Percentiles rank a stretch among this genome's conserved stretches.
Evolutionary conservation across 1,140 invertebrate genomes (phyloP).

Genomic region (Druon quercuslanigerum): DNA sequence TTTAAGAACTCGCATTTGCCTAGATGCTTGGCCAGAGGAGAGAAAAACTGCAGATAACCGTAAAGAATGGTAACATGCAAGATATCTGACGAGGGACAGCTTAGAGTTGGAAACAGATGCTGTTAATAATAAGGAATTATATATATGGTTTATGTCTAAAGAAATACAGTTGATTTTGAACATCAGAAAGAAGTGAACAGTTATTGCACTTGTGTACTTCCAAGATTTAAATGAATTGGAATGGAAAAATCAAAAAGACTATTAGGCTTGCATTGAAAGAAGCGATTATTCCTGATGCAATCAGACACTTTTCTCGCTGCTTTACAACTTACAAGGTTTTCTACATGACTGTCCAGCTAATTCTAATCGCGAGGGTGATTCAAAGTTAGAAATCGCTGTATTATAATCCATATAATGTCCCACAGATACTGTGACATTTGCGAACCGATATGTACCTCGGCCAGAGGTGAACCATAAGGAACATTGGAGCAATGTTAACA

Average conservation of each 20-base stretch:
- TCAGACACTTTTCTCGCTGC: constrained; percentile 16
- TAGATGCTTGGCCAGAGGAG: no score
- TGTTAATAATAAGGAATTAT: no score
- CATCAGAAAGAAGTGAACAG: no score
- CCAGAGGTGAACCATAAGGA: constrained; percentile 50
- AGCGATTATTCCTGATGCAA: constrained; percentile 26
- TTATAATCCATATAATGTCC: constrained; percentile 44
- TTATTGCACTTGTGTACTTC: not conserved
- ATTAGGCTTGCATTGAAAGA: constrained; percentile 5
- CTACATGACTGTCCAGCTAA: constrained; percentile 14
- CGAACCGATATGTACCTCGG: constrained; percentile 42
- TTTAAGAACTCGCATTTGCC: no score
- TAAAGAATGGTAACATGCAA: no score
- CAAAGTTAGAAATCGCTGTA: constrained; percentile 42
- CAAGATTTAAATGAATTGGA: not conserved
- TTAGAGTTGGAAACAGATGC: no score
- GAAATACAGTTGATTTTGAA: no score
- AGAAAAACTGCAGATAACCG: no score
- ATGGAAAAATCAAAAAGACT: not conserved
- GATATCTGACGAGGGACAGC: no score
- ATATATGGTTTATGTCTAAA: no score
- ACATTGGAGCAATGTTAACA: constrained; percentile 53
- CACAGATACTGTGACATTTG: constrained; percentile 52
- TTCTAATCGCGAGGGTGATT: constrained; percentile 14
- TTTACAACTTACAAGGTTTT: constrained; percentile 10